These are phyloP conservation scores for Chascanopsetta lugubris DNA, from an alignment of 2,113 vertebrate species.

Conservation along the genomic window DNA sequence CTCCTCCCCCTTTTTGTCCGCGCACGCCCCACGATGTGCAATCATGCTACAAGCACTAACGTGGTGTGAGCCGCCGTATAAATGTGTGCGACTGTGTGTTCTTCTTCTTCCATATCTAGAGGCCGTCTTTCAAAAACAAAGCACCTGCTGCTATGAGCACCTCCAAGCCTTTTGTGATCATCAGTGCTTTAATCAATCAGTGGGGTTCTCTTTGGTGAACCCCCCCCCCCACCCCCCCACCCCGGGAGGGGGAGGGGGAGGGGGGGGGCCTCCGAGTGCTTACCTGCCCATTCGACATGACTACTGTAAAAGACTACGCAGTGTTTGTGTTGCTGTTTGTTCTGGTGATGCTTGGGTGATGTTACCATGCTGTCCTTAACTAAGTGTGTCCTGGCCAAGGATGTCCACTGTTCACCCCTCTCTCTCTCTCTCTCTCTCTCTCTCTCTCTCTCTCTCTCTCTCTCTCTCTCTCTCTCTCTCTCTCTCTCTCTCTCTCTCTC, in stretches of 20 bases:
- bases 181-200: constrained; percentile 79
- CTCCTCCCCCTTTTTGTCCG: constrained; percentile 27
- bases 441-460: constrained; percentile 59
- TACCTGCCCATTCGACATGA: constrained; percentile 70
- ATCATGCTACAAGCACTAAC: constrained; percentile 68
- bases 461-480: constrained; percentile 66
- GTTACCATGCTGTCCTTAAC: constrained; percentile 75
- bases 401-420: constrained; percentile 79
- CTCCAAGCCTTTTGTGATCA: constrained; percentile 79
- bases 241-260: too few relatives aligned
- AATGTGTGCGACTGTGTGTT: constrained; percentile 63
- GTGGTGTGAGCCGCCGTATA: constrained; percentile 63
- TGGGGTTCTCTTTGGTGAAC: constrained; percentile 61
- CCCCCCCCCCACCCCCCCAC: too few relatives aligned
- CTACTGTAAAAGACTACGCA: constrained; percentile 70
- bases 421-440: constrained; percentile 66
- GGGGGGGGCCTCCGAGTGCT: constrained; percentile 76
- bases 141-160: constrained; percentile 78
- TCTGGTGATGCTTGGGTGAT: constrained; percentile 72
- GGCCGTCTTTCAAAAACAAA: constrained; percentile 70
- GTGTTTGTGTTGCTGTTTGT: constrained; percentile 77
- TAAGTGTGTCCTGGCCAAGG: constrained; percentile 80
- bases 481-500: constrained; percentile 56
- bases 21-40: constrained; percentile 52
- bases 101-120: constrained; percentile 65